Evolutionary conservation across 64 coral and sea anemone species (phyloP), one percentile per base, ranked within the genome.

Genomic region (Montipora foliosa): DNA sequence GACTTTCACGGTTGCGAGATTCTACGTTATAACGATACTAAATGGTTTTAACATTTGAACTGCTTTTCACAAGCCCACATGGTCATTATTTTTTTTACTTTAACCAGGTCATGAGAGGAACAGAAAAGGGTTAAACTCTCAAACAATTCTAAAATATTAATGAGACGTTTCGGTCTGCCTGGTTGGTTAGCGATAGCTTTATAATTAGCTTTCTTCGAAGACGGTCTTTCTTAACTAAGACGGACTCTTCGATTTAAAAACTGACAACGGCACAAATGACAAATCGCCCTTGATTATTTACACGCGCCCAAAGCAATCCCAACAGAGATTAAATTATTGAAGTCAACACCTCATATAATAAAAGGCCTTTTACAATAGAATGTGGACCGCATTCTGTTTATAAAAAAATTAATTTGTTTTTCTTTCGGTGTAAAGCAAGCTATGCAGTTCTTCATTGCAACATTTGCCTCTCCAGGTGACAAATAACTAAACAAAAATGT

Each of bases 151-250:
- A 2, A 82, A 44, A 21, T n/a, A 64, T 24, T 6, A 11, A 8
- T 57, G 53, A 57, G 53, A 11, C 3, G 17, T 70, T 71, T 19
- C 9, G 48, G n/a, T 6, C 45, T 13, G 3, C 61, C 16, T 86
- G 49, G 66, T 86, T 13, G 48, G 44, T 37, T 45, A 47, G 13
- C 37, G 37, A 66, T 67, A 84, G 44, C 46, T 21, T 71, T 67
- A 57, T 86, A 86, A 84, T 86, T 86, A 70, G 66, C 47, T 86
- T 9, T 47, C 62, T 4, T 44, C 7, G 50, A 72, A 86, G 47
- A 19, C 60, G 81, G 24, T 46, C 67, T 50, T 83, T 64, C 5
- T 86, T 86, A 51, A 71, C 49, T 59, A 22, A 59, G 66, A 7
- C 49, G 64, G 46, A 71, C 82, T 71, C 6, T 22, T n/a, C 46